Conservation (phyloP, 53 echinoderm and acorn worm genomes). For the Echinarachnius parma region DNA sequence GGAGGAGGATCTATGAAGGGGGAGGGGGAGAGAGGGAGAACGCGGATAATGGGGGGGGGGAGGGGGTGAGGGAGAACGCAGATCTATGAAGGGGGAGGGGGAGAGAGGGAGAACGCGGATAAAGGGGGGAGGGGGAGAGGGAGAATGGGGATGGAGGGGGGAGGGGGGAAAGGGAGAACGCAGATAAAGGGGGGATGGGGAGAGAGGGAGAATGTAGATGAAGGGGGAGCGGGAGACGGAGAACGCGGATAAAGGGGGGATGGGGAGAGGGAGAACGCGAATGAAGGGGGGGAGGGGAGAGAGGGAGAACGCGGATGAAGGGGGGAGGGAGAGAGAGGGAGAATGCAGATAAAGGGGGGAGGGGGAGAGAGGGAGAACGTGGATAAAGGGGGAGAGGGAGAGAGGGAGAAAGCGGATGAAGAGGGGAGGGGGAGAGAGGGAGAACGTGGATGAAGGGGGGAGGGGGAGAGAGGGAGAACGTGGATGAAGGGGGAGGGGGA, state of each 20-base stretch:
- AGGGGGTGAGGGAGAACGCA: not conserved
- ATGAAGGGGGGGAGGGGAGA: not conserved
- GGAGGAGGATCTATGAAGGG: no score
- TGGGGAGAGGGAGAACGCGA: not conserved
- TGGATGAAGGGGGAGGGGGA: not conserved
- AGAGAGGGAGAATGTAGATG: not conserved
- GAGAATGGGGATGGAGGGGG: not conserved
- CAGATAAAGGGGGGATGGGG: not conserved
- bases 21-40: not conserved
- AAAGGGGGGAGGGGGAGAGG: not conserved
- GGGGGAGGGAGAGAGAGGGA: not conserved
- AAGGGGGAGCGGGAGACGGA: not conserved
- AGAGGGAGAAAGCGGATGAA: not conserved
- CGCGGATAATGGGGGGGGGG: not conserved
- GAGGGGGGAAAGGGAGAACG: not conserved
- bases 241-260: not conserved
- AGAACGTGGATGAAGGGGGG: not conserved
- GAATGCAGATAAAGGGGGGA: no score
- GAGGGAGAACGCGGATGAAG: not conserved
- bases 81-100: not conserved
- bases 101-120: not conserved
- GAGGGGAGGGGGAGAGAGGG: not conserved
- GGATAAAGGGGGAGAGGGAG: not conserved
- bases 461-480: no score
- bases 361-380: not conserved